phyloP scores from a whole-genome alignment of 37 sponge, comb jelly and placozoan genomes.

The Halichondria panicea region DNA sequence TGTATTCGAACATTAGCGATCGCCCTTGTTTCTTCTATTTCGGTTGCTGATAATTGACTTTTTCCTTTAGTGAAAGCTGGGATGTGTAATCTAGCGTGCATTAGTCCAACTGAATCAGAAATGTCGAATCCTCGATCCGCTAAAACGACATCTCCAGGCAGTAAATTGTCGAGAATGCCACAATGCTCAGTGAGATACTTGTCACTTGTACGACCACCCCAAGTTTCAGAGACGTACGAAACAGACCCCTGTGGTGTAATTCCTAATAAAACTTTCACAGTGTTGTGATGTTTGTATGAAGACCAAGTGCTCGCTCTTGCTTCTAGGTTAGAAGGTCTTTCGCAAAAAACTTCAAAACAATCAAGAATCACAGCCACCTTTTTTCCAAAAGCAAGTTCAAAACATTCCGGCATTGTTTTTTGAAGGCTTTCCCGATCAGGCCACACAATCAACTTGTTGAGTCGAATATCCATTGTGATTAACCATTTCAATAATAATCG shows the following conservation, averaged over 20 bases:
- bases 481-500: constrained; percentile 40
- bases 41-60: constrained; percentile 42
- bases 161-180: constrained; percentile 49
- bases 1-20: constrained; percentile 86
- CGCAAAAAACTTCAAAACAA: constrained; percentile 75
- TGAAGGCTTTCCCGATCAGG: constrained; percentile 52
- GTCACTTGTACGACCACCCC: constrained; percentile 76
- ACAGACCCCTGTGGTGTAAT: constrained; percentile 75
- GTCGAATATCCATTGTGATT: constrained; percentile 8
- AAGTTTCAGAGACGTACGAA: constrained; percentile 53
- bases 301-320: constrained; percentile 61
- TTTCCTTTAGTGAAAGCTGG: constrained; percentile 79
- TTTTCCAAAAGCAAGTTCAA: constrained; percentile 35
- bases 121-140: constrained; percentile 84
- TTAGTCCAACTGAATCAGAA: constrained; percentile 60
- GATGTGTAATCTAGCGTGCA: constrained; percentile 47
- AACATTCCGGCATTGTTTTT: constrained; percentile 73
- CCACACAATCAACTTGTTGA: constrained; percentile 58
- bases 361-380: constrained; percentile 64
- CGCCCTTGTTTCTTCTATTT: constrained; percentile 59
- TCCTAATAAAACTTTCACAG: constrained; percentile 61
- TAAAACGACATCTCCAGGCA: constrained; percentile 74
- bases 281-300: constrained; percentile 69
- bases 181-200: constrained; percentile 72
- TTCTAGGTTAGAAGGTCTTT: constrained; percentile 49